Evolutionary conservation across 2,797 vertebrate species (phyloP).

Genomic region (Chiloscyllium punctatum): DNA sequence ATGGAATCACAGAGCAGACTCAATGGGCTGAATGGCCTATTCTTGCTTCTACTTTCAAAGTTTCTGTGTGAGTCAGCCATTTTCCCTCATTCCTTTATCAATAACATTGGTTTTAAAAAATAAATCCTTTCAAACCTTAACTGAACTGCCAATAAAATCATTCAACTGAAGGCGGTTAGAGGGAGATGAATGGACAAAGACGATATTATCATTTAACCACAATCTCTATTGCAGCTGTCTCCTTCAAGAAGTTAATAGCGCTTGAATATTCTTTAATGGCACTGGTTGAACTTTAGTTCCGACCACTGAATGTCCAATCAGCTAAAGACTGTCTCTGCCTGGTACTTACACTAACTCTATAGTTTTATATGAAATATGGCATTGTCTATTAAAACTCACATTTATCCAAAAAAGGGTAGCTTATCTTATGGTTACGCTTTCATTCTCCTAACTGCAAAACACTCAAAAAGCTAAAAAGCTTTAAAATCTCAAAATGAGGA

Average conservation of each 20-base stretch:
- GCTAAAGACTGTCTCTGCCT: background rate
- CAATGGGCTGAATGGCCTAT: too few species aligned
- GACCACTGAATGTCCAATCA: background rate
- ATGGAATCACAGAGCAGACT: too few species aligned
- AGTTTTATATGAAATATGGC: background rate
- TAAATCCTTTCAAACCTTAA: background rate
- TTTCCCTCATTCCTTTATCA: background rate
- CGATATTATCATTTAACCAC: background rate
- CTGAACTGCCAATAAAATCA: background rate
- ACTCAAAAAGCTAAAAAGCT: background rate
- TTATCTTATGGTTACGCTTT: background rate
- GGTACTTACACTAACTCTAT: background rate
- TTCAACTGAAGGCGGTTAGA: background rate
- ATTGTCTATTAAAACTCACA: background rate
- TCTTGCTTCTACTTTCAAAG: too few species aligned
- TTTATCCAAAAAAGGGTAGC: background rate
- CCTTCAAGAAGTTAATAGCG: background rate
- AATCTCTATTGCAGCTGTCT: background rate
- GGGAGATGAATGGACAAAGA: background rate
- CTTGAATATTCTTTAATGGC: background rate
- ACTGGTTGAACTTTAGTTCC: background rate
- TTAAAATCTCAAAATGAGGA: background rate
- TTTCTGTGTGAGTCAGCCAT: background rate
- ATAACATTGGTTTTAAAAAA: background rate
- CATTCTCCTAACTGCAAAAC: background rate